Percentiles rank a stretch among this genome's conserved stretches.
phyloP scores from a whole-genome alignment of 2,113 vertebrate genomes.

The Mystacornis crossleyi region DNA sequence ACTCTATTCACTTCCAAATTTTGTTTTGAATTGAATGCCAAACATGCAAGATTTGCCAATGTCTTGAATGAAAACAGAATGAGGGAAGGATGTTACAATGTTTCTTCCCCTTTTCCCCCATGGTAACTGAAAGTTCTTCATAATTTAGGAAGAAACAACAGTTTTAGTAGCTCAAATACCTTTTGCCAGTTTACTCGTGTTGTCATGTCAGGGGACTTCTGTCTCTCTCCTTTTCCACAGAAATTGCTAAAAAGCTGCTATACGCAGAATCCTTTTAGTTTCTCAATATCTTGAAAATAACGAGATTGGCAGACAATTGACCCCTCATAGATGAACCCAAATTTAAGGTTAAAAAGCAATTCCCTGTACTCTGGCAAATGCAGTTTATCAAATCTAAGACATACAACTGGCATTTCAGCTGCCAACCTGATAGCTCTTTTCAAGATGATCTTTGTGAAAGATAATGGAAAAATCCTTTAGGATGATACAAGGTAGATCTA shows the following conservation, averaged over 20 bases:
- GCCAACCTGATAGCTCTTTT: not conserved
- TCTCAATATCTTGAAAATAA: not conserved
- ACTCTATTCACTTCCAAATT: not conserved
- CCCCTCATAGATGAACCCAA: not conserved
- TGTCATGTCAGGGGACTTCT: not conserved
- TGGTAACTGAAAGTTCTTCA: not conserved
- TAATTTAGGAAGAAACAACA: not conserved
- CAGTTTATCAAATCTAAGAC: not conserved
- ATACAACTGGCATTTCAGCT: not conserved
- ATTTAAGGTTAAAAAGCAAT: constrained; percentile 17
- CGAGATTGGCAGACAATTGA: not conserved
- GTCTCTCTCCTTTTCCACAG: not conserved
- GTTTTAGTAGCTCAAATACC: not conserved
- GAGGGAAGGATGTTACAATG: not conserved
- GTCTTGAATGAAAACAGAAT: not conserved
- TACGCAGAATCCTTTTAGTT: not conserved
- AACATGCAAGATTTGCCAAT: not conserved
- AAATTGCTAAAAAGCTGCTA: not conserved
- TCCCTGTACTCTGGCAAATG: not conserved
- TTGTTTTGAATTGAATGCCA: not conserved
- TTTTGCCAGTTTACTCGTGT: not conserved
- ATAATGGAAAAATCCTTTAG: constrained; percentile 1
- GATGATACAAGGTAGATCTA: not conserved
- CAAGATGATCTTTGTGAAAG: not conserved
- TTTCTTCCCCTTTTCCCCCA: not conserved